Conservation (phyloP, 2,888 invertebrate species). For the Noctua janthe region DNA sequence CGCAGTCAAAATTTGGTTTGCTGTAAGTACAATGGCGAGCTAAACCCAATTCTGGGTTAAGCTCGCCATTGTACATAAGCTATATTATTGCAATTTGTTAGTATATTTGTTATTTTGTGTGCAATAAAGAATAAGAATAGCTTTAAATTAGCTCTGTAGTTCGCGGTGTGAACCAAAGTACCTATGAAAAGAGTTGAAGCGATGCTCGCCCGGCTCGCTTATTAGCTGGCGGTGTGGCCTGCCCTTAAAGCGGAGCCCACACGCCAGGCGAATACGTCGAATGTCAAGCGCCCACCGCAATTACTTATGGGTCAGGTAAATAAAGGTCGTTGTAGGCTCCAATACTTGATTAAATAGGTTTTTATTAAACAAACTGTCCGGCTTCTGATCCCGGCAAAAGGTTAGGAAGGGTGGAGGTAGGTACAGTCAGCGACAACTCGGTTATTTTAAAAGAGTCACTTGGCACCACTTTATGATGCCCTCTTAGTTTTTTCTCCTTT, state of each 20-base stretch:
- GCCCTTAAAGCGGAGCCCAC: neutral
- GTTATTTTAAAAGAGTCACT: neutral
- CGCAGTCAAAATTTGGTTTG: no score
- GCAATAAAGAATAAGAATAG: no score
- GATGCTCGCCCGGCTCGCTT: no score
- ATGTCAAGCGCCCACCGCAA: constrained; percentile 50
- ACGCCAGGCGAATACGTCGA: constrained; percentile 36
- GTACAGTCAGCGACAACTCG: neutral
- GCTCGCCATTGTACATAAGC: no score
- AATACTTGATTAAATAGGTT: constrained; percentile 38
- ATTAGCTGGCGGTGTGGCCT: no score
- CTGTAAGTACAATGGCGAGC: no score
- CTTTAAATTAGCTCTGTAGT: no score
- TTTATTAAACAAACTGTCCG: constrained; percentile 31
- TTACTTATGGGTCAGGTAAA: constrained; percentile 56
- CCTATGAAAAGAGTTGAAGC: no score
- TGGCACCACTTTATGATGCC: neutral
- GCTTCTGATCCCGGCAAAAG: constrained; percentile 20
- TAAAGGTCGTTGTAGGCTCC: constrained; percentile 36
- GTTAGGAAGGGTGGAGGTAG: neutral
- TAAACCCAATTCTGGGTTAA: no score
- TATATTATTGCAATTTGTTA: no score
- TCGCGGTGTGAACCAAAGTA: no score
- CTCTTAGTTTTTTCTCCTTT: neutral
- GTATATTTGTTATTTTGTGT: no score